A percentile compares a stretch with the other conserved stretches of the same genome.
phyloP scores from a whole-genome alignment of 53 echinoderm and acorn worm species.

The Paelopatides confundens region DNA sequence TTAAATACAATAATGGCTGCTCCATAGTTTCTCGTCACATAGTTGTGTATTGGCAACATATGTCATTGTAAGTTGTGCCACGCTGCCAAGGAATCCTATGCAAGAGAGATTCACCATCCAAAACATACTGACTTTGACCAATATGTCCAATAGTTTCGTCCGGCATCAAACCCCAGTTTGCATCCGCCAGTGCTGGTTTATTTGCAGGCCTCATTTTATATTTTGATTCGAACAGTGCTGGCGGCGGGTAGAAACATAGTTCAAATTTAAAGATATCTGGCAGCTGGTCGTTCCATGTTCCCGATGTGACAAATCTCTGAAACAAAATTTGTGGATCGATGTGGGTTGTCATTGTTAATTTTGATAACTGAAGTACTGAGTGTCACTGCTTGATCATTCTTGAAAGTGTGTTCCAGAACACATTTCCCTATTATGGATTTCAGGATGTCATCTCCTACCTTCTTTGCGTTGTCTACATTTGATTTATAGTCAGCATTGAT shows the following conservation, averaged over 20 bases:
- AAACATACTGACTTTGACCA: constrained; percentile 37
- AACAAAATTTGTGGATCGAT: constrained; percentile 59
- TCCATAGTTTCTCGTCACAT: not conserved
- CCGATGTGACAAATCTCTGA: constrained; percentile 20
- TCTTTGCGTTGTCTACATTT: constrained; percentile 24
- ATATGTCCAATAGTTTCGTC: constrained; percentile 5
- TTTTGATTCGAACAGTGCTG: constrained; percentile 4
- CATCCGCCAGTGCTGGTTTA: constrained; percentile 15
- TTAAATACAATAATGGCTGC: constrained; percentile 51
- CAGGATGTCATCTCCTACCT: too few relatives aligned
- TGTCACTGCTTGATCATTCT: not conserved
- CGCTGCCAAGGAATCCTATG: constrained; percentile 15
- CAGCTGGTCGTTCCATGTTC: not conserved
- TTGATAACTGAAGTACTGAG: not conserved
- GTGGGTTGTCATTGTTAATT: not conserved
- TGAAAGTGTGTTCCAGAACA: constrained; percentile 11
- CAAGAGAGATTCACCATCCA: constrained; percentile 46
- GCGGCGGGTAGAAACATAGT: constrained; percentile 33
- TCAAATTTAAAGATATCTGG: constrained; percentile 43
- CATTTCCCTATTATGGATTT: not conserved
- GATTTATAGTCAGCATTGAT: constrained; percentile 8
- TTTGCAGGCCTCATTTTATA: not conserved
- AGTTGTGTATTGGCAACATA: constrained; percentile 28
- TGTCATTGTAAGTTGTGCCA: constrained; percentile 32
- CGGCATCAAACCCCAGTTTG: constrained; percentile 1